Evolutionary conservation across 2,888 invertebrate species (phyloP), one percentile per base, ranked within the genome.

Genomic region (Aquatica leii): DNA sequence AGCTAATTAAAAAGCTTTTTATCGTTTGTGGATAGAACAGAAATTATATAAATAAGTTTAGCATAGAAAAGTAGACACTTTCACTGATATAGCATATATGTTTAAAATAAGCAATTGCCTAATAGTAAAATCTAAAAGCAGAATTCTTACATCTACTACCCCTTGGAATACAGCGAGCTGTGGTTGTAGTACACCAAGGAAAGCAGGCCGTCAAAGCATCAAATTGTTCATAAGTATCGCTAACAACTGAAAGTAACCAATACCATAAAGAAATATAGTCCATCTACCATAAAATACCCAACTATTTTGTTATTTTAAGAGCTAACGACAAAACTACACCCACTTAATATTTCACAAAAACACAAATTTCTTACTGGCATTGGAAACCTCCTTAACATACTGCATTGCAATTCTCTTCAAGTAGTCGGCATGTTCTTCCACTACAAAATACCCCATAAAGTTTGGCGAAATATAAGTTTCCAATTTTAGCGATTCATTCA

Each of bases 381-480:
- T 87, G 52, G 90, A 88, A 12, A 93, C 88, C 83, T 92, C 91
- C 80, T 91, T 91, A 24, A 92, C 91, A 84, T 92, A 94, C 76
- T 91, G 89, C 71, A 90, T 84, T 1, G 94, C 91, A 70, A 95
- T 85, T 69, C 89, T 86, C 78, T 91, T 92, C 59, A 95, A 83
- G 78, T 92, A 90, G 70, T 91, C 90, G 0, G 93, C 92, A 82
- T 92, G 91, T 67, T 90, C 87, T 71, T 94, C 92, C 11, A 90
- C 90, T 1, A 95, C 89, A 82, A 95, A 95, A 51, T 95, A 86
- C 0, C 95, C 96, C 90, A 96, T 94, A 78, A 95, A 96, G 81
- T 94, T 95, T 14, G 90, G 90, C 21, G 94, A 94, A 51, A 92
- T 88, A 75, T 95, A 95, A 0, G 91, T 88, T 79, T 95, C 95